A percentile compares a stretch with the other conserved stretches of the same genome.
Conservation (phyloP, 2,113 vertebrate species). For the Butorides virescens region DNA sequence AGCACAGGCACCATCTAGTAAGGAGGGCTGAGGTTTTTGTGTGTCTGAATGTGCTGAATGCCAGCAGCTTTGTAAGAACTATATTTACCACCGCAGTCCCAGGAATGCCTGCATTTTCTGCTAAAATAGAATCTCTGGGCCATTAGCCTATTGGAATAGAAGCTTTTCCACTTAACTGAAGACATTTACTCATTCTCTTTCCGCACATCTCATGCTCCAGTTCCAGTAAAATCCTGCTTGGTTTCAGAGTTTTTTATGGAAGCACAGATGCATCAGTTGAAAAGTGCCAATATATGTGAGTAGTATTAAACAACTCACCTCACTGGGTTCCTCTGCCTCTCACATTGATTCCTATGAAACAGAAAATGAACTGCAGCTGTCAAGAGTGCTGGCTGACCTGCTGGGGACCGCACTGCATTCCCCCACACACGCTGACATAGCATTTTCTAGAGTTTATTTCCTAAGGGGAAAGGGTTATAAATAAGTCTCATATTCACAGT, state of each 20-base stretch:
- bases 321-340: background rate
- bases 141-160: conserved; percentile 33
- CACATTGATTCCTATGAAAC: background rate
- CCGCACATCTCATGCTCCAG: background rate
- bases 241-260: conserved; percentile 12
- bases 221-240: conserved; percentile 33
- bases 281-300: background rate
- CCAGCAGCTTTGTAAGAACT: conserved; percentile 17
- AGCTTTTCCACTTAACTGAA: conserved; percentile 39
- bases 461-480: conserved; percentile 5
- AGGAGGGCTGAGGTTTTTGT: background rate
- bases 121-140: conserved; percentile 32
- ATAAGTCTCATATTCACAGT: background rate
- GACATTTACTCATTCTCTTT: conserved; percentile 11
- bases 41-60: background rate
- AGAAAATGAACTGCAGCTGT: conserved; percentile 47
- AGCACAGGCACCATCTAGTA: background rate
- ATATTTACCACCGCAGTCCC: background rate
- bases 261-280: background rate
- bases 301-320: conserved; percentile 1
- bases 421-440: background rate
- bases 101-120: background rate
- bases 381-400: conserved; percentile 11
- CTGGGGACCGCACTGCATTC: background rate
- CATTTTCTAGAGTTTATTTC: conserved; percentile 31